Base-by-base conservation (phyloP, 2,797 vertebrate species). In the Halcyon leucocephala region DNA sequence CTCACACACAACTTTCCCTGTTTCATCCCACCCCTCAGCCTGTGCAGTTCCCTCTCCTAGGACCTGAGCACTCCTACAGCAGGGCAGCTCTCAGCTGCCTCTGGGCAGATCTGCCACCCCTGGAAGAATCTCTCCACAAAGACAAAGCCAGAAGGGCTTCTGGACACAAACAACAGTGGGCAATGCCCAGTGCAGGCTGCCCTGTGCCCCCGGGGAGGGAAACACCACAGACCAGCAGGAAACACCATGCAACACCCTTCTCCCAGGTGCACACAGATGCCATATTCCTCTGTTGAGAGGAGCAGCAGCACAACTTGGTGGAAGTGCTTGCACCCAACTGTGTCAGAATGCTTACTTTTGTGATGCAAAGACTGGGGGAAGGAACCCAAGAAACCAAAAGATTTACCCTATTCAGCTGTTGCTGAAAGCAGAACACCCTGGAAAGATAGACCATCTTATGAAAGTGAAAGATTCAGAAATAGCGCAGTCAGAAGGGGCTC, bases 1-100 rank as follows among this genome's bases (percentile, higher is more conserved):
- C 25, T 4, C 14, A 2, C 10, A 3, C 8, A 16, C 37, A 33
- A 29, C 6, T 14, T 8, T 7, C 2, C 7, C 4, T 46, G 19
- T 7, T 37, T 10, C 25, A 82, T 16, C 31, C n/a, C 25, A 33
- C 15, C 1, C 7, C 33, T 25, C 37, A 44, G 46, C 21, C 12
- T 6, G 37, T 8, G 16, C n/a, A n/a, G 21, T 13, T 41, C n/a
- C 26, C 19, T 44, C 62, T 39, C 54, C 26, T 44, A 76, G 37
- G 20, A 74, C 15, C 15, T 4, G 3, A 42, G 18, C 29, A 13
- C 29, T 55, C 22, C 61, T n/a, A 7, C 55, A 25, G 41, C 54
- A 44, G 55, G 37, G 69, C 24, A 14, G 39, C 29, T 57, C 46
- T n/a, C 26, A 5, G 29, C 51, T 58, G 37, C 55, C 31, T 48